phyloP scores from a whole-genome alignment of 2,113 vertebrate genomes.

The Poicephalus gulielmi region DNA sequence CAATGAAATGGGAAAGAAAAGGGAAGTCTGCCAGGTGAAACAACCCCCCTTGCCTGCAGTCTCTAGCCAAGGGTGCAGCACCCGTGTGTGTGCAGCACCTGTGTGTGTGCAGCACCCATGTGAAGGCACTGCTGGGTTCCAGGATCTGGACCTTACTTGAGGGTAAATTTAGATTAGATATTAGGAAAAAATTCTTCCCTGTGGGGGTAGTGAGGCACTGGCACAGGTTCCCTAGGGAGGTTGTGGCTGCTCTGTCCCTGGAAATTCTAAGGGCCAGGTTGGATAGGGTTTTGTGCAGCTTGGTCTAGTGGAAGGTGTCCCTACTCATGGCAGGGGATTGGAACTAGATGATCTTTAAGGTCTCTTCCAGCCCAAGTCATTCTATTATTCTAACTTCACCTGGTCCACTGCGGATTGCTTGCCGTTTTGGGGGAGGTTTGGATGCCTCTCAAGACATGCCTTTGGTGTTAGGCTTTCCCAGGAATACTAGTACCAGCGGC shows the following conservation, averaged over 20 bases:
- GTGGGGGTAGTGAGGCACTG: not conserved
- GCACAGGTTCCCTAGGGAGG: not conserved
- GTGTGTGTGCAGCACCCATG: not conserved
- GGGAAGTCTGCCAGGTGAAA: not conserved
- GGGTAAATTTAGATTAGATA: not conserved
- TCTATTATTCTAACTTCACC: not conserved
- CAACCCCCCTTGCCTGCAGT: not conserved
- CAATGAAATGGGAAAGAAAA: not conserved
- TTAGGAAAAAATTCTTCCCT: not conserved
- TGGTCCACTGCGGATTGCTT: rapidly evolving
- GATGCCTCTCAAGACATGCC: not conserved
- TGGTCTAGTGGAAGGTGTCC: not conserved
- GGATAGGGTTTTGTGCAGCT: not conserved
- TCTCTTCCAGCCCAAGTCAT: not conserved
- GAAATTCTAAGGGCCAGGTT: not conserved
- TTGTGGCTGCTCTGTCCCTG: not conserved
- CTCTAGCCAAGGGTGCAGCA: not conserved
- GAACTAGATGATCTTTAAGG: not conserved
- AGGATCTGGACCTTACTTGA: not conserved
- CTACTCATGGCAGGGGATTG: not conserved
- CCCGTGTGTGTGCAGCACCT: not conserved
- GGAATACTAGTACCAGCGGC: not conserved
- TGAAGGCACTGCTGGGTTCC: not conserved
- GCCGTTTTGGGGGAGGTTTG: not conserved
- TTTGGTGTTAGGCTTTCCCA: not conserved